phyloP scores from a whole-genome alignment of 2,797 vertebrate species.

The Cossypha caffra region DNA sequence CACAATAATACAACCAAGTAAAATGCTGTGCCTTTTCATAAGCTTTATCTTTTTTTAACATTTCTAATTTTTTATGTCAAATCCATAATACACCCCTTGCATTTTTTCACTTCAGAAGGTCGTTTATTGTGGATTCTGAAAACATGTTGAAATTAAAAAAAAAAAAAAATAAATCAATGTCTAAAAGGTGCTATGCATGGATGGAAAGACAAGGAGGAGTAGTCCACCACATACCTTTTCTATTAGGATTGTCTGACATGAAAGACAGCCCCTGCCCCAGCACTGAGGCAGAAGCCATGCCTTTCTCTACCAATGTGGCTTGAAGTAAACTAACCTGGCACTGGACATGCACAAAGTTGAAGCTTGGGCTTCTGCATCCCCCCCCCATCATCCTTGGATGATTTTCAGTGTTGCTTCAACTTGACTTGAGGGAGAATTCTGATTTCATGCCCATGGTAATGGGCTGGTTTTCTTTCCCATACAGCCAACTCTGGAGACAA shows the following conservation, averaged over 20 bases:
- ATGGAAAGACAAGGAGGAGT: not conserved
- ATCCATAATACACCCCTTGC: not conserved
- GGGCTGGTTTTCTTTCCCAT: not conserved
- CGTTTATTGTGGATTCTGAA: not conserved
- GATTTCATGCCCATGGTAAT: not conserved
- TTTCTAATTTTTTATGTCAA: not conserved
- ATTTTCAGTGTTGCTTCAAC: not conserved
- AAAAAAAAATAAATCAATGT: not conserved
- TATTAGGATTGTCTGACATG: not conserved
- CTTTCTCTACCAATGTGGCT: not conserved
- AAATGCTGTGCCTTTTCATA: constrained; percentile 13
- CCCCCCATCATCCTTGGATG: not conserved
- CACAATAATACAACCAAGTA: not conserved
- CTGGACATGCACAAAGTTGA: not conserved
- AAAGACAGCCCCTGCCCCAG: not conserved
- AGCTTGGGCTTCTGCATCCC: not conserved
- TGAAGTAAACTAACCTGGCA: not conserved
- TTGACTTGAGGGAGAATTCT: not conserved
- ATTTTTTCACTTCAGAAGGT: not conserved
- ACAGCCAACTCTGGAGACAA: not conserved
- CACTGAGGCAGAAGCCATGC: not conserved
- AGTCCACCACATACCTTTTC: not conserved
- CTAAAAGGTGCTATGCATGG: not conserved
- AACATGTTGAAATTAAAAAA: not conserved
- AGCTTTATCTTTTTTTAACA: not conserved